Base-by-base conservation (phyloP, 92 coral and sea anemone genomes). In the Actinernus sp. region DNA sequence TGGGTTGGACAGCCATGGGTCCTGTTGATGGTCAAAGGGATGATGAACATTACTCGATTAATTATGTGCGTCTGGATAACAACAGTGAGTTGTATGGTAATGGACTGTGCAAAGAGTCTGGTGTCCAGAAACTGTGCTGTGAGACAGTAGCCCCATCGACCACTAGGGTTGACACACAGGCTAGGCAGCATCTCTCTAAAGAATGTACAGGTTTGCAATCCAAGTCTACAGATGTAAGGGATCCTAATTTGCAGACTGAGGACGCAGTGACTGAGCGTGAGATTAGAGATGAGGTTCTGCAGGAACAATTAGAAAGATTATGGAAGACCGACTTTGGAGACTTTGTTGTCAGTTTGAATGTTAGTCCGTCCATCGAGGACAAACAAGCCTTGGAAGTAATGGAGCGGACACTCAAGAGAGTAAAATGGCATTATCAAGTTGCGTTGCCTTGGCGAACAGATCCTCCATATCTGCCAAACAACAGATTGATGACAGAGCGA, bases 1-100 rank as follows among this genome's bases (percentile, higher is more conserved):
- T 82, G 32, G 82, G 88, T 20, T 65, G 88, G 82, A 56, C 72
- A 31, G 65, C 66, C n/a, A 64, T 65, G 76, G 82, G 88, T 50
- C 72, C 88, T 16, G 45, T 82, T 13, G 48, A 77, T 32, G 66
- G 44, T n/a, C 22, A 6, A 6, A 70, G 47, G 26, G 52, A 32
- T 7, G 31, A 33, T 32, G 61, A 49, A 26, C 63, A 19, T 36
- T 61, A 52, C 25, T 73, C 80, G 2, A 54, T 54, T 27, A 73
- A 73, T 26, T 54, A 62, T 26, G 79, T 70, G 12, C 36, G 54
- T 13, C 27, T 61, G 3, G 71, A 30, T 11, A 79, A 53, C 28
- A 62, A 46, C 27, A n/a, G n/a, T n/a, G 70, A 51, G 55, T 56
- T 58, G 39, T 59, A 31, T 27, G 12, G 19, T 25, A 63, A 34